These are phyloP conservation scores for Druon quercuslanigerum DNA, from an alignment of 1,140 invertebrate species.

Conservation along the genomic window DNA sequence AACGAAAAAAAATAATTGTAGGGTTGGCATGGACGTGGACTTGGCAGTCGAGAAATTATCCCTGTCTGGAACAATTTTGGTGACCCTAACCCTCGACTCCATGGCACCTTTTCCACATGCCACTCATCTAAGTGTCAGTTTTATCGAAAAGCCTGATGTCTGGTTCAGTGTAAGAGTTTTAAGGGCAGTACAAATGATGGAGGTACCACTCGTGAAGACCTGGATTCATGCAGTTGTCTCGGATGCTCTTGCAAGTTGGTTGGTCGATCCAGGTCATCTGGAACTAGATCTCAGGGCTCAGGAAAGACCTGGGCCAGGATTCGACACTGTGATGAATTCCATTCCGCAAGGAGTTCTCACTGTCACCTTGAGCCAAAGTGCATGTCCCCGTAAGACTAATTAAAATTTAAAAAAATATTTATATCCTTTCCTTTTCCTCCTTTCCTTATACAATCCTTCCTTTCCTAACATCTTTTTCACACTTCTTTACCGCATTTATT, in stretches of 20 bases:
- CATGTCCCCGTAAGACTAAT: slow-evolving; percentile 48
- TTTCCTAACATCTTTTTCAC: too few species aligned
- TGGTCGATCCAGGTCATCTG: slow-evolving; percentile 77
- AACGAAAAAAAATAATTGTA: slow-evolving; percentile 48
- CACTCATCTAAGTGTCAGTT: slow-evolving; percentile 74
- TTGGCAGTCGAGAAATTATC: slow-evolving; percentile 76
- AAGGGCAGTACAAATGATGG: slow-evolving; percentile 76
- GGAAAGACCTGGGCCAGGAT: slow-evolving; percentile 69
- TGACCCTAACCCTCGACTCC: slow-evolving; percentile 73
- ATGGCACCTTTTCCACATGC: slow-evolving; percentile 77
- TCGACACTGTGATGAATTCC: slow-evolving; percentile 54
- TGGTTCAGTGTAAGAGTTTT: slow-evolving; percentile 77
- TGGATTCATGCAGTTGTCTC: slow-evolving; percentile 78
- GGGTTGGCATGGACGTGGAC: slow-evolving; percentile 73
- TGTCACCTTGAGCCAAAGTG: slow-evolving; percentile 63
- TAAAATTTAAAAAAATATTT: background rate
- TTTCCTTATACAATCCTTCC: too few species aligned
- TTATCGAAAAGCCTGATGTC: slow-evolving; percentile 77
- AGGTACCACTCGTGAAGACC: slow-evolving; percentile 77
- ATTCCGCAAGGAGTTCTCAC: slow-evolving; percentile 76
- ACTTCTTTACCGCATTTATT: too few species aligned
- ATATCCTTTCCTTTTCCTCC: too few species aligned
- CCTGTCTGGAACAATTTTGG: slow-evolving; percentile 73
- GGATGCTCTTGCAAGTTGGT: slow-evolving; percentile 76
- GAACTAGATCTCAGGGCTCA: slow-evolving; percentile 72